Evolutionary conservation across 2,888 invertebrate genomes (phyloP).

Genomic region (Holacanthella duospinosa): DNA sequence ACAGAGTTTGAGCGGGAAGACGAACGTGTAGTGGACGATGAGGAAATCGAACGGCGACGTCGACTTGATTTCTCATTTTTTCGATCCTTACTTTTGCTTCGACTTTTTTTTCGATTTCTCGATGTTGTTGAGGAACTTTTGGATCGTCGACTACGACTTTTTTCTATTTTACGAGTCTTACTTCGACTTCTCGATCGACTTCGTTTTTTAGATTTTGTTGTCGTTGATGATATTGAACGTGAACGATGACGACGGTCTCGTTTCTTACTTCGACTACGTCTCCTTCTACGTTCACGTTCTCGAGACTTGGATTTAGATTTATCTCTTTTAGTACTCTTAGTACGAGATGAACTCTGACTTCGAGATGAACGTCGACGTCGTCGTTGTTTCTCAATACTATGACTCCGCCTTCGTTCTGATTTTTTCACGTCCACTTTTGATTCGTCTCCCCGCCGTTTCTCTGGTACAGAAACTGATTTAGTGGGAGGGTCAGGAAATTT

Average conservation of each 20-base stretch:
- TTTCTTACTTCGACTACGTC: neutral
- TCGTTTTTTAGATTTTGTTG: neutral
- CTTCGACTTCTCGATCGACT: neutral
- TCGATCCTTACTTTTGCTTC: too few relatives aligned
- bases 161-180: neutral
- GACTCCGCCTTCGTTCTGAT: neutral
- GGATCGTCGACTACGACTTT: neutral
- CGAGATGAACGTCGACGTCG: neutral
- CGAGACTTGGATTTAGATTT: neutral
- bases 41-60: neutral
- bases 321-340: neutral
- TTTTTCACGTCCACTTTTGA: neutral
- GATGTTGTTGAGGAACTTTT: slow-evolving; percentile 5
- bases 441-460: neutral
- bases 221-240: neutral
- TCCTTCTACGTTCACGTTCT: neutral
- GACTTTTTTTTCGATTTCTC: too few relatives aligned
- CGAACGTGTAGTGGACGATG: neutral
- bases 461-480: slow-evolving; percentile 3
- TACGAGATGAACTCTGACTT: neutral
- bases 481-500: neutral
- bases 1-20: neutral
- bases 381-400: neutral
- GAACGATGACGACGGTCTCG: neutral
- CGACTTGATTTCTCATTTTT: neutral